phyloP scores from a whole-genome alignment of 1,140 invertebrate genomes.

The Bombus cullumanus region DNA sequence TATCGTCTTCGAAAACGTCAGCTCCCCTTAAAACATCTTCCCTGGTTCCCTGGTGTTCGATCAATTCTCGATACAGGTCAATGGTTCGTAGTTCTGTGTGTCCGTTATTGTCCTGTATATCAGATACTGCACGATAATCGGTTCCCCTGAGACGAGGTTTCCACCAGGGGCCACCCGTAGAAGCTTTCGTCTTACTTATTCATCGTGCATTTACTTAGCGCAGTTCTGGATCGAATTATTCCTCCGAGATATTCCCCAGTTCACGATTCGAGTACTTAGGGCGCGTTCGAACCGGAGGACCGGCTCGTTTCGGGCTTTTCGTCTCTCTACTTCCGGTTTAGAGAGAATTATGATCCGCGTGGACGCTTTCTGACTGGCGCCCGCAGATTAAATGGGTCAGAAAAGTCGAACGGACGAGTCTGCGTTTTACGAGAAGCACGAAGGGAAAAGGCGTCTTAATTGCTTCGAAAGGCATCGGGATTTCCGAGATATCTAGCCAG shows the following conservation, averaged over 20 bases:
- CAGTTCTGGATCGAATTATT: not conserved
- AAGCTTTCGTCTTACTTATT: not conserved
- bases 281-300: too few relatives aligned
- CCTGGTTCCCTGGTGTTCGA: not conserved
- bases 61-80: not conserved
- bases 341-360: not conserved
- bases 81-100: too few relatives aligned
- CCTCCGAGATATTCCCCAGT: not conserved
- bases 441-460: not conserved
- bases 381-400: not conserved
- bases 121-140: not conserved
- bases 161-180: not conserved
- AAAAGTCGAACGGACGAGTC: not conserved
- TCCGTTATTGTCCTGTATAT: not conserved
- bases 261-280: not conserved
- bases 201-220: not conserved
- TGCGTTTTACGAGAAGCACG: slow-evolving; percentile 4
- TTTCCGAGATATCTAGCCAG: not conserved
- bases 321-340: not conserved
- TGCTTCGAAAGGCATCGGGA: not conserved
- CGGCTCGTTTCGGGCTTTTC: not conserved
- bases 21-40: not conserved
- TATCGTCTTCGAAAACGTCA: not conserved
- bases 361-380: not conserved
- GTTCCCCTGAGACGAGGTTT: not conserved